Percentiles rank a stretch among this genome's conserved stretches.
phyloP scores from a whole-genome alignment of 1,140 invertebrate genomes.

The Pteromalus puparum region DNA sequence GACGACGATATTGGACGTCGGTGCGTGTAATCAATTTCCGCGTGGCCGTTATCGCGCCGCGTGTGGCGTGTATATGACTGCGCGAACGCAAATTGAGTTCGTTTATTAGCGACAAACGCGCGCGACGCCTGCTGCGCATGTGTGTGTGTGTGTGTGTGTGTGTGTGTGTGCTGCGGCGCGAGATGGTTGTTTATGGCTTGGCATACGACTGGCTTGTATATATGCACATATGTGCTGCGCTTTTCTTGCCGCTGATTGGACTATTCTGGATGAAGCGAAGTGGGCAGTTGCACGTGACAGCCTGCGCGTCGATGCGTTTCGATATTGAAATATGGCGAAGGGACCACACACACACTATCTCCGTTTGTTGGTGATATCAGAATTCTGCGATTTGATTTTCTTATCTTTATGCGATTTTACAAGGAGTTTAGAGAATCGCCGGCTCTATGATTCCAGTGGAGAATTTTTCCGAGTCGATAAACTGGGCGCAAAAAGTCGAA shows the following conservation, averaged over 20 bases:
- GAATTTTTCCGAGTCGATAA: no score
- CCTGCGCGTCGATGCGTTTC: background rate
- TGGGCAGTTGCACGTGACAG: background rate
- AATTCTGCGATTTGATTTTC: no score
- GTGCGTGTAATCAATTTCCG: conserved; percentile 41
- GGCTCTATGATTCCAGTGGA: no score
- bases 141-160: background rate
- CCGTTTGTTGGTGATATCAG: no score
- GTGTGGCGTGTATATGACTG: conserved; percentile 17
- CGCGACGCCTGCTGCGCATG: conserved; percentile 4
- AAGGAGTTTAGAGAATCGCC: no score
- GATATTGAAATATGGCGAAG: no score
- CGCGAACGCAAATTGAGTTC: conserved; percentile 42
- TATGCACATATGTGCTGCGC: background rate
- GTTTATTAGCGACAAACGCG: conserved; percentile 44
- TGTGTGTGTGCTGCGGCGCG: background rate
- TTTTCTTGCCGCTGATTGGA: no score
- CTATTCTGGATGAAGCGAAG: no score
- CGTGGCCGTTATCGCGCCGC: conserved; percentile 38
- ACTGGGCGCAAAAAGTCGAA: no score
- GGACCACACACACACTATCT: no score
- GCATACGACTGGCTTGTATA: background rate
- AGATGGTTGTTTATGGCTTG: conserved; percentile 32
- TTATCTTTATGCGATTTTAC: no score
- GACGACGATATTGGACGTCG: conserved; percentile 35